Percentiles rank a stretch among this genome's conserved stretches.
Conservation (phyloP, 2,797 vertebrate species). For the Phoebastria nigripes region DNA sequence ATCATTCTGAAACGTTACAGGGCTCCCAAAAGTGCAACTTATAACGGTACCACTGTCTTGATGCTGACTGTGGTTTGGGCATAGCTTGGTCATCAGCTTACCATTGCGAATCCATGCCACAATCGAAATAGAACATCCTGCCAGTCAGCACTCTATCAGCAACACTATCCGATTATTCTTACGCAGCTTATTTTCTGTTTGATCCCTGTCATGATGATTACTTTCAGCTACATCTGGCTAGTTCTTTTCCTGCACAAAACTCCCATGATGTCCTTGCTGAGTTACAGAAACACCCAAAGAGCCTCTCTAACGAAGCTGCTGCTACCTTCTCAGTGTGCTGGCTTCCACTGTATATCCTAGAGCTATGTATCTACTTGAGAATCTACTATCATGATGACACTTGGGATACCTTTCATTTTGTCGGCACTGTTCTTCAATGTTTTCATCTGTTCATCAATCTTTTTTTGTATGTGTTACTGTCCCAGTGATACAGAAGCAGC, state of each 20-base stretch:
- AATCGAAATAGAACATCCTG: conserved; percentile 74
- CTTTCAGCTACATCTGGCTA: conserved; percentile 76
- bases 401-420: conserved; percentile 77
- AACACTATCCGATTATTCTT: conserved; percentile 77
- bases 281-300: conserved; percentile 73
- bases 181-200: conserved; percentile 79
- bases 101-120: conserved; percentile 75
- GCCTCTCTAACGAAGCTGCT: conserved; percentile 78
- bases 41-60: conserved; percentile 43
- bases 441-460: conserved; percentile 75
- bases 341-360: conserved; percentile 77
- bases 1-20: conserved; percentile 77
- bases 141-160: conserved; percentile 74
- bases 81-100: conserved; percentile 77
- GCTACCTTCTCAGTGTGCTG: conserved; percentile 78
- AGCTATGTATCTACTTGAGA: conserved; percentile 77
- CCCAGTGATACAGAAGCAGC: conserved; percentile 70
- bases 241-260: conserved; percentile 77
- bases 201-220: conserved; percentile 76
- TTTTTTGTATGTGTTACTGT: conserved; percentile 73
- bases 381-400: conserved; percentile 65
- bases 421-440: conserved; percentile 74
- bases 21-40: conserved; percentile 66
- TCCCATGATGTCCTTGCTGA: conserved; percentile 74
- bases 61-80: conserved; percentile 76